Percentiles rank a stretch among this genome's conserved stretches.
phyloP scores from a whole-genome alignment of 2,888 invertebrate genomes.

The Cheilosia urbana region DNA sequence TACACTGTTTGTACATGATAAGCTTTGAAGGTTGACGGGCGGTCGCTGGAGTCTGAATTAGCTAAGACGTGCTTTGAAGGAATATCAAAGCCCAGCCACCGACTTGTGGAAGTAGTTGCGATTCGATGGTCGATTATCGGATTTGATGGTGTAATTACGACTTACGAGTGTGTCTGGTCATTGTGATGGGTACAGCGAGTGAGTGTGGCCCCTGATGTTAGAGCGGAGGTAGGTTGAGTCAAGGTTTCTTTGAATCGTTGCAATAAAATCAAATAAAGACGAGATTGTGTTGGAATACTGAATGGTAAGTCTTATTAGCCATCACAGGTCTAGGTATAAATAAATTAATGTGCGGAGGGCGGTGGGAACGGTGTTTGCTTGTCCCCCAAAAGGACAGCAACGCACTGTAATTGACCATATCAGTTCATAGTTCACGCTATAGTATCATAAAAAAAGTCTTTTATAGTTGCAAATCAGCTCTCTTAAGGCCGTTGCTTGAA shows the following conservation, averaged over 20 bases:
- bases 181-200: constrained; percentile 11
- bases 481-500: no score
- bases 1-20: background rate
- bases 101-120: constrained; percentile 48
- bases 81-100: constrained; percentile 51
- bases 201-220: constrained; percentile 8
- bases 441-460: no score
- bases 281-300: no score
- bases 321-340: no score
- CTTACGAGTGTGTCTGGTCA: constrained; percentile 41
- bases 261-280: no score
- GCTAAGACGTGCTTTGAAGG: constrained; percentile 31
- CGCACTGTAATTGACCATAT: no score
- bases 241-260: constrained; percentile 11
- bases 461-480: no score
- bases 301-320: no score
- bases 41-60: constrained; percentile 36
- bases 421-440: no score
- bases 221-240: constrained; percentile 4
- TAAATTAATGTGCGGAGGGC: no score
- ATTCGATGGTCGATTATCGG: constrained; percentile 55
- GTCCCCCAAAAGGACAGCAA: no score
- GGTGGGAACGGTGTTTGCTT: no score
- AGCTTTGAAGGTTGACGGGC: constrained; percentile 65
- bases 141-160: constrained; percentile 73